Evolutionary conservation across 1,140 invertebrate species (phyloP), one percentile per base, ranked within the genome.

Genomic region (Magallana ariakensis): DNA sequence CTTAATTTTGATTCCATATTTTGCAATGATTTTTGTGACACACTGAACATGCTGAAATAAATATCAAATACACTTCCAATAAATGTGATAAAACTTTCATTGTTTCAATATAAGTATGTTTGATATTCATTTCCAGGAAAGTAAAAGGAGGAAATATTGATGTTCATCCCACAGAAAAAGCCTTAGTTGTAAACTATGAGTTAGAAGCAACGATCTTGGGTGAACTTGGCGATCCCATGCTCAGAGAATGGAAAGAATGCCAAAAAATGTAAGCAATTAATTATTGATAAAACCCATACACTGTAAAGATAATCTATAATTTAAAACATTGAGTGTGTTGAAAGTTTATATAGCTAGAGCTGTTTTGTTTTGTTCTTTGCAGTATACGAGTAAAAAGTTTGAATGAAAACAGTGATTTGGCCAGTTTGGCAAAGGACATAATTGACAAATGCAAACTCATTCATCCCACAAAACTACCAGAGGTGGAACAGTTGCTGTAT

Each of bases 401-500:
- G 66, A 97, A 97, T 93, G 95, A 96, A 5, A 96, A 97, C 89
- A 97, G 97, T 26, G 97, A 99, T 95, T 96, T 98, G 88, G 95
- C 96, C 86, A 95, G 96, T 6, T 94, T 99, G 87, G 97, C 98
- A 6, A 97, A 96, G 92, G 97, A 98, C 95, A 97, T 99, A 9
- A 96, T 99, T 66, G 96, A 97, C 86, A 97, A 97, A 94, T 99
- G 98, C 95, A 96, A 97, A 92, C 95, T 99, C 19, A 98, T 99
- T 92, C 97, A 98, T 94, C 96, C 97, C 85, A 97, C 97, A 1
- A 97, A 98, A 94, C 92, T 97, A 46, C 95, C 96, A 13, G 97
- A 99, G 95, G 97, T 99, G 6, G 97, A 98, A 94, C 98, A 98
- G 92, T 95, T 98, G n/a, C 96, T 99, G 89, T 97, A 97, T 94